Evolutionary conservation across 2,888 invertebrate genomes (phyloP), one percentile per base, ranked within the genome.

Genomic region (Polietes domitor): DNA sequence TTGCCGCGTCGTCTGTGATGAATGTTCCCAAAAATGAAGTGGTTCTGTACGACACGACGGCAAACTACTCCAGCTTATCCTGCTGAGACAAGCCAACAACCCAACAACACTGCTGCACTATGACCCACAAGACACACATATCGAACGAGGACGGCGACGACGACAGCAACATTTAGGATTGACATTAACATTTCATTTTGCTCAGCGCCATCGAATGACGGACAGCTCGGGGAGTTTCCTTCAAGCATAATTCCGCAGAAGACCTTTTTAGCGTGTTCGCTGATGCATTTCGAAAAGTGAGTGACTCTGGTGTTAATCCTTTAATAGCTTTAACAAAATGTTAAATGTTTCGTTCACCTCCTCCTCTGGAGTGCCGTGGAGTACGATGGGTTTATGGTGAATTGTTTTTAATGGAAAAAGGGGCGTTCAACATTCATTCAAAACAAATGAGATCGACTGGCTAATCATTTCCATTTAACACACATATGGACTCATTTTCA

Each of bases 261-360:
- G 68, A 65, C 21, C 68, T 41, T 24, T 68, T 37, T 17, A 47
- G n/a, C 1, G 47, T 4, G 47, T 9, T 7, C 26, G 15, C 26
- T 15, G 58, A 58, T 26, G 19, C 28, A 61, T 61, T 32, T 61
- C 61, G 26, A 28, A n/a, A 28, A 61, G 10, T 32, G n/a, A n/a
- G 1, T 47, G 47, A 47, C 47, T 47, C 47, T 47, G 47, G 68
- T 21, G 58, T 19, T 50, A 86, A 86, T 86, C 86, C 86, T 86
- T 86, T 86, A 86, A 86, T 86, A 81, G 84, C 81, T 79, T 85
- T 86, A 83, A 83, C 86, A 83, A 78, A 81, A 84, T 84, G 75
- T 84, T 84, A 84, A 84, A 84, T 81, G 81, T 81, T 81, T 70
- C 61, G 24, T 55, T 21, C 24, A n/a, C 50, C 47, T 53, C 43